Base-by-base conservation (phyloP, 2,797 vertebrate species). In the Anniella stebbinsi region DNA sequence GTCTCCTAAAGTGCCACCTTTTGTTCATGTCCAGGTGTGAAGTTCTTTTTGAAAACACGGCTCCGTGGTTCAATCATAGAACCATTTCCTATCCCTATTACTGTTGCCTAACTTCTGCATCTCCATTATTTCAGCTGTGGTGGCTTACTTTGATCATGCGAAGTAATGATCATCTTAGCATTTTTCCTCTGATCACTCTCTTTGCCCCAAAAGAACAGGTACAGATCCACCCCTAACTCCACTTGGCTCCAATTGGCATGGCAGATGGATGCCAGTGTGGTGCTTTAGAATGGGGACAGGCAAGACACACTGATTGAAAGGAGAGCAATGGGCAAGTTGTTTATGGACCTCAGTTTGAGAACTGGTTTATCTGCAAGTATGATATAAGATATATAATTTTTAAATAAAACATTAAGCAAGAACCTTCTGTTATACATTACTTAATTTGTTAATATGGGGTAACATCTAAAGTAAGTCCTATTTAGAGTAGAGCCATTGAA, bases 321-420 rank as follows among this genome's bases (percentile, higher is more conserved):
- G 28, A 69, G 54, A 21, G 8, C 48, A 81, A 1, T 72, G 33
- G 11, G 28, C 1, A 87, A 51, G 69, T 45, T 18, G 45, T 81
- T 51, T 36, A 13, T 66, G 57, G 4, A 23, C 21, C 41, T 21
- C 41, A 30, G 33, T 72, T 38, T 18, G 63, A 57, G 4, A 90
- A 60, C 57, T n/a, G 13, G 7, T 76, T 83, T 63, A 45, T 45
- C 8, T 73, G 2, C 54, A 75, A 18, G 23, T 48, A 48, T n/a
- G 13, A 41, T n/a, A n/a, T n/a, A 88, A 89, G 30, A 45, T 18
- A 54, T 36, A 9, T 17, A 3, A 41, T 82, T 72, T 21, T 7
- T 82, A 3, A 30, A 70, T 77, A 41, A 45, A 86, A 36, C 30
- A 76, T n/a, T 11, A 3, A 11, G 87, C 84, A 85, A 45, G 93